Evolutionary conservation across 2,797 vertebrate species (phyloP).

Genomic region (Lates japonicus): DNA sequence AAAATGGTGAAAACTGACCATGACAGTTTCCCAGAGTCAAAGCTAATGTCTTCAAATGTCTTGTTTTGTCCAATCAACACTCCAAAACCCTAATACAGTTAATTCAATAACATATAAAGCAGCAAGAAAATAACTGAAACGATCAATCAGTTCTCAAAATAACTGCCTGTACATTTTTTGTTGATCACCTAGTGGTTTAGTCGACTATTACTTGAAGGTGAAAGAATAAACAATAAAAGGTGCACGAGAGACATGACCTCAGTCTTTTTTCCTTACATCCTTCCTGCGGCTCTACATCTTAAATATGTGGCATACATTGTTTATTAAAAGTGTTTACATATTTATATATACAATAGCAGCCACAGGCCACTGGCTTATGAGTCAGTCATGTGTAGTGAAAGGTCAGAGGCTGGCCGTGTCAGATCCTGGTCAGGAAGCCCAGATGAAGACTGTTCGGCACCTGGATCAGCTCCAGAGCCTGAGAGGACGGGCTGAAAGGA

Average conservation of each 20-base stretch:
- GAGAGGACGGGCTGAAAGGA: constrained; percentile 91
- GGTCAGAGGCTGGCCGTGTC: constrained; percentile 52
- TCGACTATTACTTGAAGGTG: neutral
- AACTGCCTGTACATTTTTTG: neutral
- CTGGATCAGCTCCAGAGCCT: constrained; percentile 94
- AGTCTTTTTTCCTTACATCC: neutral
- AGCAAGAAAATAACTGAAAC: neutral
- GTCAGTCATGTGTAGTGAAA: constrained; percentile 31
- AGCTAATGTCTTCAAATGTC: neutral
- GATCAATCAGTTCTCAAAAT: neutral
- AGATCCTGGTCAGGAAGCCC: constrained; percentile 92
- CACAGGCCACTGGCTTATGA: neutral
- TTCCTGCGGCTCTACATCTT: neutral
- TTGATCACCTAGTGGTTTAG: neutral
- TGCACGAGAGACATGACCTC: neutral
- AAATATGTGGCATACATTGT: constrained; percentile 12
- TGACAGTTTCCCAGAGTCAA: too few species aligned
- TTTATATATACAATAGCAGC: constrained; percentile 28
- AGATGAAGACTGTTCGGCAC: constrained; percentile 95
- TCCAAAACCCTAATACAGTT: neutral
- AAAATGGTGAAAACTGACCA: too few species aligned
- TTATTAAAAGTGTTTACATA: constrained; percentile 37
- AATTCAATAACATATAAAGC: neutral
- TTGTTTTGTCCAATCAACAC: neutral
- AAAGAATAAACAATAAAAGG: neutral